Evolutionary conservation across 2,888 invertebrate genomes (phyloP).

Genomic region (Eucriotettix oculatus): DNA sequence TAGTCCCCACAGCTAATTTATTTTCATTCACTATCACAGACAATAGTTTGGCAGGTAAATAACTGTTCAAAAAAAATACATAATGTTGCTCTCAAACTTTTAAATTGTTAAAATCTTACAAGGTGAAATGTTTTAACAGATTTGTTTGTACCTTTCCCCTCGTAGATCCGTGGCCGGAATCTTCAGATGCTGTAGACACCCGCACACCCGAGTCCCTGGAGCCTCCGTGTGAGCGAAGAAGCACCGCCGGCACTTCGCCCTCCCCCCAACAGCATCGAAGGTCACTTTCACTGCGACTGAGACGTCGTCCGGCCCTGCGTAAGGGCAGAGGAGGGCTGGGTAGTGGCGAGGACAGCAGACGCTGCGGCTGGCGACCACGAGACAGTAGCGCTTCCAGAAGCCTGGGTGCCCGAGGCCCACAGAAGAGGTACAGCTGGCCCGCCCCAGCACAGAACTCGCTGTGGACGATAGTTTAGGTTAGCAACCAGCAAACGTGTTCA

Average conservation of each 20-base stretch:
- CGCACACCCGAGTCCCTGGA: constrained; percentile 26
- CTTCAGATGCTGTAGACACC: constrained; percentile 24
- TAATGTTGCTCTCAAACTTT: too few species aligned
- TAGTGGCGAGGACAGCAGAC: constrained; percentile 3
- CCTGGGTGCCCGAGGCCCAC: constrained; percentile 25
- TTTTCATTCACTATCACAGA: too few species aligned
- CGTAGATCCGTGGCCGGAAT: constrained; percentile 18
- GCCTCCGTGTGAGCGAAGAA: constrained; percentile 16
- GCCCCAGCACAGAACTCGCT: constrained; percentile 34
- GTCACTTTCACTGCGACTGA: constrained; percentile 35
- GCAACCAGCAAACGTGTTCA: background rate
- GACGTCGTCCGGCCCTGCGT: constrained; percentile 19
- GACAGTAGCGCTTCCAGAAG: constrained; percentile 26
- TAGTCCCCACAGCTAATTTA: too few species aligned
- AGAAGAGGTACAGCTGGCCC: constrained; percentile 34
- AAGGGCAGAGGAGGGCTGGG: constrained; percentile 13
- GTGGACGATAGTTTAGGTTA: constrained; percentile 14
- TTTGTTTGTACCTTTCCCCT: constrained; percentile 18
- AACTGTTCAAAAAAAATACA: too few species aligned
- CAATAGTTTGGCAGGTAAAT: too few species aligned
- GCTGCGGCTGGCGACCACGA: constrained; percentile 5
- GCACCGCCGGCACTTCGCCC: background rate
- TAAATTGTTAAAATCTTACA: too few species aligned
- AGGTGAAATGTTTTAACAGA: too few species aligned
- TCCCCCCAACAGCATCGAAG: constrained; percentile 15